Evolutionary conservation across 2,888 invertebrate genomes (phyloP), one percentile per base, ranked within the genome.

Genomic region (Dicycla oo): DNA sequence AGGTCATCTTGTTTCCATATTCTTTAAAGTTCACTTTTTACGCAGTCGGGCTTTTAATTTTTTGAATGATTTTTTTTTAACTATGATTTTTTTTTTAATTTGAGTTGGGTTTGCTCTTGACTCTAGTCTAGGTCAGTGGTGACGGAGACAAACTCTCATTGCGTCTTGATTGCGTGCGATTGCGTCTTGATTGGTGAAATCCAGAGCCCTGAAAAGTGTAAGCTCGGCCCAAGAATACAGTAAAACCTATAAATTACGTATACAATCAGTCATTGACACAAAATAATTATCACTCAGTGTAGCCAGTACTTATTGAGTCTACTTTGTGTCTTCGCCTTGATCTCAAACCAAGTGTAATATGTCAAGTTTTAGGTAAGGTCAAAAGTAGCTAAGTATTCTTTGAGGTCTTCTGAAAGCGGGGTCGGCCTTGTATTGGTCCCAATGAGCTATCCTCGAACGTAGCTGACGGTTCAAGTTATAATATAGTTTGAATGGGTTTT

Each of bases 371-470:
- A 51, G 26, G 30, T 56, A 34, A 56, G 57, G 57, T 45, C 38
- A 76, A 58, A 75, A 40, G 38, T 51, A 57, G 26, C 38, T 57
- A 78, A 70, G 71, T 54, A 57, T 71, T 78, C 62, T 45, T 51
- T 45, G 23, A 71, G 73, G 51, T 75, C 57, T 70, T 67, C 70
- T 62, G 60, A 75, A 84, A 70, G 56, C 67, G 63, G 58, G 74
- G 40, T 63, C 69, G 79, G 78, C 81, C 79, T 78, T 85, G 82
- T 84, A 82, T 81, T 80, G 77, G 80, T 80, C 82, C 86, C 86
- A 87, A 88, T 86, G 80, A 84, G 82, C 73, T 75, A 85, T 83
- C 84, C 86, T 86, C 82, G 79, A 88, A 80, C 77, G 75, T 80
- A 72, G 56, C 60, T 13, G 5, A 53, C n/a, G 81, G 83, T 65